Evolutionary conservation across 1,140 invertebrate genomes (phyloP).

Genomic region (Papilio polyxenes): DNA sequence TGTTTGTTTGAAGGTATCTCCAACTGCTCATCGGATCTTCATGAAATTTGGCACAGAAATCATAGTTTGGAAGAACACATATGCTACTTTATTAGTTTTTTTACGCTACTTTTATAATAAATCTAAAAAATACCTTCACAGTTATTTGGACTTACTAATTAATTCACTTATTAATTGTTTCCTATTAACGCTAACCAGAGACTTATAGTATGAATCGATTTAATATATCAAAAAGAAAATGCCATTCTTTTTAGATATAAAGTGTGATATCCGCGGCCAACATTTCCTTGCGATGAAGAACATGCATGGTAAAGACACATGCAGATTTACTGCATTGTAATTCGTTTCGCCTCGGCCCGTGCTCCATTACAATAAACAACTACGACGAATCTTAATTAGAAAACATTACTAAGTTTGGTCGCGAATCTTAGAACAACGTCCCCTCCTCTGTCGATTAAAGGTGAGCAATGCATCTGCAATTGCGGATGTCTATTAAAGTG

Average conservation of each 20-base stretch:
- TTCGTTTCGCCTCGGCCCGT: conserved; percentile 22
- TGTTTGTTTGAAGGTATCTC: too few relatives aligned
- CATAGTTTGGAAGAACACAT: too few relatives aligned
- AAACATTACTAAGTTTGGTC: conserved; percentile 22
- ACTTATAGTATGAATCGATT: not conserved
- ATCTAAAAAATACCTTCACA: not conserved
- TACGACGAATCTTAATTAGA: conserved; percentile 31
- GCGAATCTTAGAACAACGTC: not conserved
- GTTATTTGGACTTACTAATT: not conserved
- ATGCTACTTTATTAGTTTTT: too few relatives aligned
- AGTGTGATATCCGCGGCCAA: not conserved
- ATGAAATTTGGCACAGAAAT: too few relatives aligned
- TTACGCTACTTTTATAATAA: not conserved
- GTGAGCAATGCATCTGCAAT: too few relatives aligned
- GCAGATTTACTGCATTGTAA: conserved; percentile 30
- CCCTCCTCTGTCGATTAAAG: too few relatives aligned
- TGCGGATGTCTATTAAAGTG: too few relatives aligned
- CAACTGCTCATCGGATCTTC: not conserved
- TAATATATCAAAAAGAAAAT: not conserved
- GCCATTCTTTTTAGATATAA: not conserved
- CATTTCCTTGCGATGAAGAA: not conserved
- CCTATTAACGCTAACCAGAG: not conserved
- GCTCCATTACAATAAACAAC: conserved; percentile 32
- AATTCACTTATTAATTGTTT: not conserved
- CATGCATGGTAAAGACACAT: not conserved